Percentiles rank a stretch among this genome's conserved stretches.
Conservation (phyloP, 2,113 vertebrate genomes). For the Morone saxatilis region DNA sequence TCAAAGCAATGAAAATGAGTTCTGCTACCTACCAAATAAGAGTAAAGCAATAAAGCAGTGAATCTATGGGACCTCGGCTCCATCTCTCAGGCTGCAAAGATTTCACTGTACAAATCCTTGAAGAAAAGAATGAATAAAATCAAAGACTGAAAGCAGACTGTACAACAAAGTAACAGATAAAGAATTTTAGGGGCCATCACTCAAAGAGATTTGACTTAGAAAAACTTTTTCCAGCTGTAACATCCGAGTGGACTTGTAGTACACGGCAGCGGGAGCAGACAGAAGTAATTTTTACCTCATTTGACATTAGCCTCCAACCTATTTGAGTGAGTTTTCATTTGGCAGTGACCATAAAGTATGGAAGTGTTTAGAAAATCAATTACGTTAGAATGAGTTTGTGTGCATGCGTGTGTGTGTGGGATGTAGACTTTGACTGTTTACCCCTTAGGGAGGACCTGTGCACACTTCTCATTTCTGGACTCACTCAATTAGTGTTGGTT, state of each 20-base stretch:
- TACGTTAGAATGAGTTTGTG: constrained; percentile 49
- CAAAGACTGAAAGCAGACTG: constrained; percentile 56
- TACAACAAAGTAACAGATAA: constrained; percentile 55
- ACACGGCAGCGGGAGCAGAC: constrained; percentile 2
- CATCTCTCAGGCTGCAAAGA: constrained; percentile 25
- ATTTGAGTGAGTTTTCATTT: constrained; percentile 67
- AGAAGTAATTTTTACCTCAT: constrained; percentile 54
- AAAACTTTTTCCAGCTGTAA: constrained; percentile 37
- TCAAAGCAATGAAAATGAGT: constrained; percentile 39
- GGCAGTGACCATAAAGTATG: constrained; percentile 62
- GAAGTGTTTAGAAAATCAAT: constrained; percentile 70
- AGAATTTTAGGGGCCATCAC: constrained; percentile 38
- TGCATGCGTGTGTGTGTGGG: constrained; percentile 37
- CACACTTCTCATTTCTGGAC: constrained; percentile 64
- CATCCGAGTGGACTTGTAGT: constrained; percentile 30
- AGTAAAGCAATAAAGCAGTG: constrained; percentile 36
- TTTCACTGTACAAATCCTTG: constrained; percentile 57
- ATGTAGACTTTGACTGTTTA: constrained; percentile 69
- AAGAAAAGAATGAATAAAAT: constrained; percentile 66
- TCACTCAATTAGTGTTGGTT: constrained; percentile 70
- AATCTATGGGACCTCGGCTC: constrained; percentile 32
- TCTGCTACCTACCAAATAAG: constrained; percentile 16
- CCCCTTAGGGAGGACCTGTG: constrained; percentile 71
- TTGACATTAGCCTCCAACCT: constrained; percentile 60
- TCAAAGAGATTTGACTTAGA: constrained; percentile 17